Conservation (phyloP, 92 coral and sea anemone genomes). For the Porites evermanni region DNA sequence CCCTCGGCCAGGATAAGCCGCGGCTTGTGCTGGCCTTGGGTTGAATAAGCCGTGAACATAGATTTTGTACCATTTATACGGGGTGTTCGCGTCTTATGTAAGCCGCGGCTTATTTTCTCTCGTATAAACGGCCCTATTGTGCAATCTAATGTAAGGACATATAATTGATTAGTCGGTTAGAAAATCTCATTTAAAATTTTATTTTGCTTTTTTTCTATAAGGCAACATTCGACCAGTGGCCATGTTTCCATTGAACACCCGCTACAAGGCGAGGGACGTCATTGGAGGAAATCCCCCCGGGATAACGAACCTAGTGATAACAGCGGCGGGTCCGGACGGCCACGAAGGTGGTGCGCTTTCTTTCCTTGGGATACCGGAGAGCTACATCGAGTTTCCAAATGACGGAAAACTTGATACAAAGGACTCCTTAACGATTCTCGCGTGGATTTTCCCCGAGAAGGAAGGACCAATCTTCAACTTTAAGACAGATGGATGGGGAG, state of each 20-base stretch:
- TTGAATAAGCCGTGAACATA: no score
- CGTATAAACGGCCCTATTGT: no score
- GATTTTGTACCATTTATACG: no score
- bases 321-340: slow-evolving; percentile 52
- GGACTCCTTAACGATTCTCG: slow-evolving; percentile 55
- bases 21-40: no score
- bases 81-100: no score
- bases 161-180: not conserved
- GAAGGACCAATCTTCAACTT: slow-evolving; percentile 73
- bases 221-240: slow-evolving; percentile 55
- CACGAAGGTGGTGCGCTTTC: slow-evolving; percentile 49
- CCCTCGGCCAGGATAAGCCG: no score
- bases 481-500: slow-evolving; percentile 70
- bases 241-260: slow-evolving; percentile 55
- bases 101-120: no score
- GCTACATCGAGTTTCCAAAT: slow-evolving; percentile 72
- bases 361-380: slow-evolving; percentile 61
- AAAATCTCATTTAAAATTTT: not conserved
- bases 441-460: slow-evolving; percentile 57
- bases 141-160: no score
- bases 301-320: slow-evolving; percentile 26
- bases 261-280: slow-evolving; percentile 59
- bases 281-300: slow-evolving; percentile 62
- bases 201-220: not conserved
- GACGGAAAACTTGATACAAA: slow-evolving; percentile 57